Evolutionary conservation across 2,113 vertebrate genomes (phyloP), one percentile per base, ranked within the genome.

Genomic region (Bothrops jararaca): DNA sequence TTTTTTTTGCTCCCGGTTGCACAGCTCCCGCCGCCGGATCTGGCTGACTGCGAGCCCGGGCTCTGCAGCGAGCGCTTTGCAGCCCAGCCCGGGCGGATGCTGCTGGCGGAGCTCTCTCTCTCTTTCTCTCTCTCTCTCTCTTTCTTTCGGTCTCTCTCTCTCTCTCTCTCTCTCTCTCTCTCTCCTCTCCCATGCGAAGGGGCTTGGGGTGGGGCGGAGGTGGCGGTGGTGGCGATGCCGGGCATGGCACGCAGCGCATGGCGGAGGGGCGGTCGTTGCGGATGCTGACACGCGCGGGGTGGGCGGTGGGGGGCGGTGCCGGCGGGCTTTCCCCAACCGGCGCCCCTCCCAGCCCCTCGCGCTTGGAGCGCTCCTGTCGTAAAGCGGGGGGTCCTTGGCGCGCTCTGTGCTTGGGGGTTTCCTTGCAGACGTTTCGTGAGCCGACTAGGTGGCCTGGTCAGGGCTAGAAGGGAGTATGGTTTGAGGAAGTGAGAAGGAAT

Each of bases 391-490:
- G 5, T 50, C 48, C 48, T 8, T 1, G 7, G 48, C 48, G 48
- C 8, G 9, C 48, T 50, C 57, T 3, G 2, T 24, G 26, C 1
- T 64, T 0, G 60, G 10, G 26, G 60, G 3, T n/a, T 64, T 64
- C 4, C 26, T 64, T 13, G 10, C 4, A 4, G 60, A 1, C 0
- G 58, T 64, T 64, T 64, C 3, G 1, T 64, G 11, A 0, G 11
- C 60, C 0, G 5, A 13, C 4, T 13, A n/a, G 11, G 60, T n/a
- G 13, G 0, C 26, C 0, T 5, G 26, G 13, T 64, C 26, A n/a
- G 60, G 0, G 60, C 0, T 64, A 12, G 3, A 0, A 52, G n/a
- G 26, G 60, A 64, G 1, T 12, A 5, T 13, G 11, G 60, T n/a
- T 64, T n/a, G 4, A 64, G 58, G 60, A 64, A 4, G 3, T 11